These are phyloP conservation scores for Cataglyphis livida DNA, from an alignment of 2,888 invertebrate species.

Conservation along the genomic window DNA sequence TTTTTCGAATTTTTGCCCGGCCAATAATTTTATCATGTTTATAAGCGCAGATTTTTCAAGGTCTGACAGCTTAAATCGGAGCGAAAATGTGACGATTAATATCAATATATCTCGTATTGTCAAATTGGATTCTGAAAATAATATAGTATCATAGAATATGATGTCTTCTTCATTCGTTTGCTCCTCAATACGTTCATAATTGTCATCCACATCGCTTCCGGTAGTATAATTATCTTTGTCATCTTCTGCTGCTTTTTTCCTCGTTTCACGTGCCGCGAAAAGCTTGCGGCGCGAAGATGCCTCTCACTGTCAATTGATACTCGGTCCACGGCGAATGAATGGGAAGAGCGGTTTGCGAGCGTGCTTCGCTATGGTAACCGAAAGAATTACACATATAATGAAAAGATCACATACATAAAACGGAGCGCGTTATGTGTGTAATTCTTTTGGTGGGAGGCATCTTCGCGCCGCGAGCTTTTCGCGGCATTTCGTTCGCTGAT, in stretches of 20 bases:
- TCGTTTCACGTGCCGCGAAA: background rate
- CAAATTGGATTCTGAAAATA: background rate
- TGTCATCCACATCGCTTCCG: slow-evolving; percentile 12
- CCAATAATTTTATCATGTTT: slow-evolving; percentile 21
- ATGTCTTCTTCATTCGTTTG: background rate
- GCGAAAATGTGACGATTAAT: background rate
- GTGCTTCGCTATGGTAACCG: too few relatives aligned
- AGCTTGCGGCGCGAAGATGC: too few relatives aligned
- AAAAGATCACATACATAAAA: too few relatives aligned
- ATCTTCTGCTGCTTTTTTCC: background rate
- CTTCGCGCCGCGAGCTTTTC: too few relatives aligned
- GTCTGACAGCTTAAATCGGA: slow-evolving; percentile 5
- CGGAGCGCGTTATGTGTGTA: too few relatives aligned
- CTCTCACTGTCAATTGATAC: too few relatives aligned
- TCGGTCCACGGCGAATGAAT: too few relatives aligned
- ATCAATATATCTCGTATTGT: background rate
- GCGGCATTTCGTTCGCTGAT: too few relatives aligned
- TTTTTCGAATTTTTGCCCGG: slow-evolving; percentile 4
- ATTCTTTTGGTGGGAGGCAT: too few relatives aligned
- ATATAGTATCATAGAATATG: background rate
- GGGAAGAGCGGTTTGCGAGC: too few relatives aligned
- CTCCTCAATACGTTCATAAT: background rate
- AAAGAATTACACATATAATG: too few relatives aligned
- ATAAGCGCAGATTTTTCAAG: background rate
- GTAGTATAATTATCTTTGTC: background rate